A percentile compares a stretch with the other conserved stretches of the same genome.
Evolutionary conservation across 2,113 vertebrate species (phyloP).

Genomic region (Montifringilla adamsi): DNA sequence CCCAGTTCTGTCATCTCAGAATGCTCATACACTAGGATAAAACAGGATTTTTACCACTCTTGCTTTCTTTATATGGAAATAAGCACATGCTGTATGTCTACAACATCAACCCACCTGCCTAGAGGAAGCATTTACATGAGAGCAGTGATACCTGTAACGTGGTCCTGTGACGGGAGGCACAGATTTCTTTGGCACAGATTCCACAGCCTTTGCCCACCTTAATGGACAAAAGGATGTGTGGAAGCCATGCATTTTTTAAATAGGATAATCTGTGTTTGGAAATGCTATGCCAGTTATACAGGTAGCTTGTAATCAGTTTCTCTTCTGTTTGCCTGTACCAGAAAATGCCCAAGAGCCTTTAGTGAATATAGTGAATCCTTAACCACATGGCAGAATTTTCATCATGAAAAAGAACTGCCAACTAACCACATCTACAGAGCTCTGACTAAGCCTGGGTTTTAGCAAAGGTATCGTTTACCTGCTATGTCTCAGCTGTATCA

Average conservation of each 20-base stretch:
- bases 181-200: neutral
- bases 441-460: conserved; percentile 18
- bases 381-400: neutral
- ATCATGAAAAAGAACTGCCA: neutral
- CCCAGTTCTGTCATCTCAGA: neutral
- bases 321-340: neutral
- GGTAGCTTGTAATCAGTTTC: neutral
- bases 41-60: neutral
- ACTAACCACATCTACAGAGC: neutral
- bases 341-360: neutral
- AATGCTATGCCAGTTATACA: neutral
- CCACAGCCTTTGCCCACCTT: neutral
- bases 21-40: neutral
- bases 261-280: neutral
- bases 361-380: neutral
- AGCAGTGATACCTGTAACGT: neutral
- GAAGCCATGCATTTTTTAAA: neutral
- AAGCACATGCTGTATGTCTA: neutral
- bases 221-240: neutral
- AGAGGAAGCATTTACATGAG: neutral
- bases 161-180: neutral
- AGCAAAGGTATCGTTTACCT: conserved; percentile 14
- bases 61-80: neutral
- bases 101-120: neutral
- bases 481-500: neutral